Evolutionary conservation across 2,888 invertebrate genomes (phyloP), one percentile per base, ranked within the genome.

Genomic region (Scaptomyza caliginosa): DNA sequence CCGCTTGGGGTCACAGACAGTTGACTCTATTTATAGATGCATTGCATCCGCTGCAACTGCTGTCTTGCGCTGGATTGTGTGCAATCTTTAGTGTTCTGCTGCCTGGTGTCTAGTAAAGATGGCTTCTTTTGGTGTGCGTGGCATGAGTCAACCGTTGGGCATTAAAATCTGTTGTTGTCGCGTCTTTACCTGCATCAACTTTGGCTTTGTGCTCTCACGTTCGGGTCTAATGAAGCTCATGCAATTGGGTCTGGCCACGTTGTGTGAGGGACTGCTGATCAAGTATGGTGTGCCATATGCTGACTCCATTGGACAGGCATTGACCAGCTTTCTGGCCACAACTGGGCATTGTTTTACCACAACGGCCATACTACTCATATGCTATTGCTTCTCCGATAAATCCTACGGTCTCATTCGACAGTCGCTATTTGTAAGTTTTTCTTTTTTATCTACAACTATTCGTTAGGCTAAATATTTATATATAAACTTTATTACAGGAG

Each of bases 271-370:
- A 54, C 91, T 97, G 57, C 92, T 96, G 8, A 93, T 97, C 50
- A 95, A 95, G 84, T 97, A 95, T 84, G 97, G 97, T 0, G 91
- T 95, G 57, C 93, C 94, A 1, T 95, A 95, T 81, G 94, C 96
- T 0, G 92, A 93, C 65, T 93, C 93, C 13, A 94, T 97, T 89
- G 97, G 97, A 6, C 93, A 95, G 2, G 95, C 96, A 2, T 95
- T 96, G 90, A 95, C 95, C 74, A 94, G 96, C 34, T 96, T 96
- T 88, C 91, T 97, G 63, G 96, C 96, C 8, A 95, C 96, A 0
- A 95, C 95, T 0, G 95, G 96, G 0, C 95, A 96, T 63, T 96
- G 96, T 77, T 93, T 96, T 46, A 93, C 96, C 77, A 96, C 96
- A 30, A 95, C 96, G 0, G 92, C 94, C 1, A 92, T 97, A 1